Percentiles rank a stretch among this genome's conserved stretches.
Conservation (phyloP, 2,113 vertebrate genomes). For the Mus pahari region DNA sequence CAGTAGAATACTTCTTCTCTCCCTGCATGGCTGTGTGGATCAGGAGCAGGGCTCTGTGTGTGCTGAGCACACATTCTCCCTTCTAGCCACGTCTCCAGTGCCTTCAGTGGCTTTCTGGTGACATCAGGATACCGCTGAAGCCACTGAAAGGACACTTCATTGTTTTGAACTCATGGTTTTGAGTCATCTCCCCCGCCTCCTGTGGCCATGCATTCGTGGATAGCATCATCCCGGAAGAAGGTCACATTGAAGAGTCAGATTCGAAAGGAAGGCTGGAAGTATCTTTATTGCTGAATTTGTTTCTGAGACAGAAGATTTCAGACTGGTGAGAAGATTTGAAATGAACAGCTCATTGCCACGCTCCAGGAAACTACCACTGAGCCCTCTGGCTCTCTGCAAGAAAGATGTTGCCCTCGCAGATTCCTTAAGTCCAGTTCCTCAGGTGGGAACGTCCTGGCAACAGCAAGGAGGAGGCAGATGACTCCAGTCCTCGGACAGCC, state of each 20-base stretch:
- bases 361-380: background rate
- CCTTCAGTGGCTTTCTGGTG: background rate
- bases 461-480: rapidly evolving
- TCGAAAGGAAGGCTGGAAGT: background rate
- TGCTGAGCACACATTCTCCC: background rate
- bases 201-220: background rate
- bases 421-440: background rate
- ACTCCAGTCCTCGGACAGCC: background rate
- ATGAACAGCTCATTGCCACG: background rate
- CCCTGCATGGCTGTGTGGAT: no score
- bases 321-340: background rate
- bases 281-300: background rate
- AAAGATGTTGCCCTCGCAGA: background rate
- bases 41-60: background rate
- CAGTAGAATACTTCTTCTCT: background rate
- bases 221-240: background rate
- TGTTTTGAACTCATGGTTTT: background rate
- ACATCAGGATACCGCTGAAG: background rate
- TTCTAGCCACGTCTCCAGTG: background rate
- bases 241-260: constrained; percentile 43
- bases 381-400: background rate
- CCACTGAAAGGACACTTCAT: background rate
- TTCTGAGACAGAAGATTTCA: background rate
- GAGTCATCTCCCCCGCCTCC: background rate
- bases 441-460: background rate